A percentile compares a stretch with the other conserved stretches of the same genome.
phyloP scores from a whole-genome alignment of 1,140 invertebrate genomes.

The Homarus americanus region DNA sequence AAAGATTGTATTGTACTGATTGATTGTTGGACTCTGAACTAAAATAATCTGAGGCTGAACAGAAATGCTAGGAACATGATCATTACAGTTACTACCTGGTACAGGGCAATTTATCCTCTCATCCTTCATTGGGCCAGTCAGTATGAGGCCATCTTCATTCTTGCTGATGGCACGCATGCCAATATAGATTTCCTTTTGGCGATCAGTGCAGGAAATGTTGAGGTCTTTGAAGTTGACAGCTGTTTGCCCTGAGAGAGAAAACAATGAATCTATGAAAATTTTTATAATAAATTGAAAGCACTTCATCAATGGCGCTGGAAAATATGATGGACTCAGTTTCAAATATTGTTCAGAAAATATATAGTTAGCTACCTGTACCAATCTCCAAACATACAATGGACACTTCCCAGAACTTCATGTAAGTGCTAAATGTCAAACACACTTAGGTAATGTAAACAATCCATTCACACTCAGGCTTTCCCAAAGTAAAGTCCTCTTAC shows the following conservation, averaged over 20 bases:
- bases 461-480: no score
- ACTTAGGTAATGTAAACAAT: no score
- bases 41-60: neutral
- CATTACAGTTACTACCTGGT: constrained; percentile 22
- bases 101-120: constrained; percentile 5
- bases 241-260: neutral
- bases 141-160: constrained; percentile 2
- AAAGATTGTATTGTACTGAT: constrained; percentile 21
- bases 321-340: no score
- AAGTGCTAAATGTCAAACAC: no score
- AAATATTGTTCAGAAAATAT: no score
- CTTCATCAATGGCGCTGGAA: no score
- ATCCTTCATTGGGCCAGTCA: constrained; percentile 9
- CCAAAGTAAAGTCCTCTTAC: no score
- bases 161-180: neutral
- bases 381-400: no score
- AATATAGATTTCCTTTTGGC: neutral
- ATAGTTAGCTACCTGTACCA: no score
- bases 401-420: no score
- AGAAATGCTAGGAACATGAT: constrained; percentile 14
- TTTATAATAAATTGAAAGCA: neutral
- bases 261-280: neutral
- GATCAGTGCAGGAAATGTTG: constrained; percentile 4
- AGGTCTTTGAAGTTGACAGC: neutral
- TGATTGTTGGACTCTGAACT: constrained; percentile 3